These are phyloP conservation scores for Eudemis profundana DNA, from an alignment of 2,888 invertebrate species.

Conservation along the genomic window DNA sequence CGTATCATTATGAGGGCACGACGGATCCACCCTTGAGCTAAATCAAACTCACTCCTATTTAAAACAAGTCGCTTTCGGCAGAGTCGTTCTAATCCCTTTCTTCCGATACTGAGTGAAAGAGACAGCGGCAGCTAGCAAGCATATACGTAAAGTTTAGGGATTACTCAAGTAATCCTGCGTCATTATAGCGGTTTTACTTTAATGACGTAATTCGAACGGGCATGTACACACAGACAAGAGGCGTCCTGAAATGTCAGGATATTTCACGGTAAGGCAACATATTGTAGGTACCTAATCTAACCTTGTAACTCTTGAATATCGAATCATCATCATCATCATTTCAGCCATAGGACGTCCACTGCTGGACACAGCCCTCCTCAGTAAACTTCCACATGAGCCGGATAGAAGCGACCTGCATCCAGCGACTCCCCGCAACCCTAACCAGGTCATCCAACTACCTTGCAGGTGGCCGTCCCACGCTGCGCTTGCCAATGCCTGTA, in stretches of 20 bases:
- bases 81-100: neutral
- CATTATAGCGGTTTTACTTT: constrained; percentile 63
- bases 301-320: no score
- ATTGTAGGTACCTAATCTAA: no score
- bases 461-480: no score
- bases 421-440: no score
- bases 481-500: no score
- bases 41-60: constrained; percentile 21
- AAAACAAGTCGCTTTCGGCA: neutral
- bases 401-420: no score
- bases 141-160: constrained; percentile 31
- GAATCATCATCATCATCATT: no score
- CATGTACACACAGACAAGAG: constrained; percentile 55
- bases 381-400: no score
- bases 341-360: no score
- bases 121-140: neutral
- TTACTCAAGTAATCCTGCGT: constrained; percentile 63
- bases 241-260: constrained; percentile 46
- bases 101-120: neutral
- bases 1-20: constrained; percentile 36
- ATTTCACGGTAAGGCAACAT: no score
- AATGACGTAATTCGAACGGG: constrained; percentile 66
- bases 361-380: no score
- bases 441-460: no score
- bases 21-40: constrained; percentile 30